These are phyloP conservation scores for Heliconius hermathena DNA, from an alignment of 1,140 invertebrate species.

Conservation along the genomic window DNA sequence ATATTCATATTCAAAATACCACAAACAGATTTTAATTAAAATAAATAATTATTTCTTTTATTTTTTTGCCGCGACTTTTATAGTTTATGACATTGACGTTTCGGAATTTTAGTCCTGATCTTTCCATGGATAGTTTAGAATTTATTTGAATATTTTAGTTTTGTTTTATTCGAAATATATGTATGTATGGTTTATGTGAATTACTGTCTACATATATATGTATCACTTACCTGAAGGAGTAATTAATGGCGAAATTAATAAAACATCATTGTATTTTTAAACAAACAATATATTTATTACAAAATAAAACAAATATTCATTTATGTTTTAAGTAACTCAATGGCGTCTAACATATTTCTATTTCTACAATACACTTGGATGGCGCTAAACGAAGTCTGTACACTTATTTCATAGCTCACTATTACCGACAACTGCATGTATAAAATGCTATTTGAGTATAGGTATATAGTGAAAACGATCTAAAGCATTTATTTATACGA, in stretches of 20 bases:
- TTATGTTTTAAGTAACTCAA: constrained; percentile 62
- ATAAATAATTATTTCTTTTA: neutral
- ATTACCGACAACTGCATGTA: constrained; percentile 31
- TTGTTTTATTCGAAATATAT: neutral
- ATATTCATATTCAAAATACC: constrained; percentile 58
- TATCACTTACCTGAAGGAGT: neutral
- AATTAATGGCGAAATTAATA: neutral
- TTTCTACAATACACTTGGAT: constrained; percentile 48
- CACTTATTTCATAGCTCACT: constrained; percentile 26
- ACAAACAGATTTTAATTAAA: constrained; percentile 10
- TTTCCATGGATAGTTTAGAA: neutral
- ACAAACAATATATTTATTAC: constrained; percentile 62
- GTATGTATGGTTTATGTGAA: neutral
- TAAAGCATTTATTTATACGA: constrained; percentile 33
- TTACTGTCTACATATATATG: neutral
- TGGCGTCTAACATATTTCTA: constrained; percentile 41
- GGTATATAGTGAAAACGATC: constrained; percentile 26
- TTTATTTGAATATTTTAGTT: neutral
- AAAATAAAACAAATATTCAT: constrained; percentile 52
- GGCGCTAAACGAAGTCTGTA: constrained; percentile 53
- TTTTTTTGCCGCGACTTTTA: neutral
- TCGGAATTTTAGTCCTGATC: neutral
- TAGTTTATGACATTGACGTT: neutral
- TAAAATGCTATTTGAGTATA: constrained; percentile 38
- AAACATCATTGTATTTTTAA: constrained; percentile 42